Evolutionary conservation across 2,113 vertebrate genomes (phyloP).

Genomic region (Echinops telfairi): DNA sequence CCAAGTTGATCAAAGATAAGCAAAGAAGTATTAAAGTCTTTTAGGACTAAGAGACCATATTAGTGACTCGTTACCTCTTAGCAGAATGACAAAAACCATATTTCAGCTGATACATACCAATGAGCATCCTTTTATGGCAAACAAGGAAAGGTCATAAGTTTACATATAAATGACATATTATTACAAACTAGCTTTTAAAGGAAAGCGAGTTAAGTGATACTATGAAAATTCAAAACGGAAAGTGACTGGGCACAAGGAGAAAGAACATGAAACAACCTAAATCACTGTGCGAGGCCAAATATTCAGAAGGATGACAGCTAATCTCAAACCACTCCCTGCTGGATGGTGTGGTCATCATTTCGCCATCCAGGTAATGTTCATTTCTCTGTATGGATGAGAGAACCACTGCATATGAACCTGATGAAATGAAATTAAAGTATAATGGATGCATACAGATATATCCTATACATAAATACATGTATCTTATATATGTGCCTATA

Average conservation of each 20-base stretch:
- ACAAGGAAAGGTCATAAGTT: conserved; percentile 72
- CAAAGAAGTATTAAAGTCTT: conserved; percentile 90
- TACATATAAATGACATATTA: conserved; percentile 73
- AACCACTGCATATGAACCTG: not conserved
- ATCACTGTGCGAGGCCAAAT: conserved; percentile 22
- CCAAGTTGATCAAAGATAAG: conserved; percentile 88
- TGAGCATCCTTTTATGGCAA: conserved; percentile 71
- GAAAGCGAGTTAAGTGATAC: conserved; percentile 67
- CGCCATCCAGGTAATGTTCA: conserved; percentile 10
- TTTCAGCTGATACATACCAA: conserved; percentile 77
- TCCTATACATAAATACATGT: too few relatives aligned
- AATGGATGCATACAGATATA: too few relatives aligned
- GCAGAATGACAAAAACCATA: conserved; percentile 75
- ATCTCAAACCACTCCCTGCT: conserved; percentile 33
- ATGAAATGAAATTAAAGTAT: too few relatives aligned
- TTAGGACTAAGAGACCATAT: conserved; percentile 88
- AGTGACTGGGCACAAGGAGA: not conserved
- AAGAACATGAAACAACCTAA: conserved; percentile 57
- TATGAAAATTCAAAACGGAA: conserved; percentile 68
- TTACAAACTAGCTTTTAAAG: conserved; percentile 61
- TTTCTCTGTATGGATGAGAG: not conserved
- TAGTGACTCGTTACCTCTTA: conserved; percentile 80
- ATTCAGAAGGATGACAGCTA: not conserved
- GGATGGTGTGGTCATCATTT: not conserved
- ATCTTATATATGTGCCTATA: too few relatives aligned